Conservation (phyloP, 2,113 vertebrate genomes). For the Galeopterus variegatus region DNA sequence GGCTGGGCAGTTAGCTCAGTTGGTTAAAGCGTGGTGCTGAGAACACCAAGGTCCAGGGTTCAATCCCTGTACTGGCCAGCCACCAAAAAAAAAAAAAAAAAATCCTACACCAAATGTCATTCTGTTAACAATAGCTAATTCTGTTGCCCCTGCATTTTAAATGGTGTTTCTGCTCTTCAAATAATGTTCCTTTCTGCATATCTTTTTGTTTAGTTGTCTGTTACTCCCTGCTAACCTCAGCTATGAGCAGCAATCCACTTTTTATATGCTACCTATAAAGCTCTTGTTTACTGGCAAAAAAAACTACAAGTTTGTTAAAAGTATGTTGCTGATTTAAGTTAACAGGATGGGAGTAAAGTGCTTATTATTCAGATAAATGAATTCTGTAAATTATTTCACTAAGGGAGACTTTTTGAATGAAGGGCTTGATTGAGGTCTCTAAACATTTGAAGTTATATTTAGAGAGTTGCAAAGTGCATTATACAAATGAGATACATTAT, state of each 20-base stretch:
- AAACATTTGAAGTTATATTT: conserved; percentile 35
- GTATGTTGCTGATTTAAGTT: conserved; percentile 38
- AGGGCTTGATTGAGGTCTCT: not conserved
- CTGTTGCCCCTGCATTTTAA: not conserved
- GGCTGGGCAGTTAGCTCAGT: no score
- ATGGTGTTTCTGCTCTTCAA: not conserved
- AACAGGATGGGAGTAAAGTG: not conserved
- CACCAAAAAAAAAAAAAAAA: no score
- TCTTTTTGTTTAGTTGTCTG: not conserved
- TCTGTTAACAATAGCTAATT: conserved; percentile 28
- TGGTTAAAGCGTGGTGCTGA: no score
- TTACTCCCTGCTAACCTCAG: not conserved
- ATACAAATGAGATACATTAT: not conserved
- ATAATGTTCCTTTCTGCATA: not conserved
- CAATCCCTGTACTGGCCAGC: no score
- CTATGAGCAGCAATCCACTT: not conserved
- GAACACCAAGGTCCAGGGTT: no score
- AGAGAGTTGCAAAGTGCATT: not conserved
- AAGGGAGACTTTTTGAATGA: not conserved
- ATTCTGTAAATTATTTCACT: conserved; percentile 38
- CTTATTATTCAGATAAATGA: conserved; percentile 4
- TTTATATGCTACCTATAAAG: not conserved
- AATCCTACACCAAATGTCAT: not conserved
- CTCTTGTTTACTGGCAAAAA: not conserved
- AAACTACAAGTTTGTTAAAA: not conserved